These are phyloP conservation scores for Caenorhabditis elegans DNA, from an alignment of 1,140 invertebrate genomes.

Conservation along the genomic window DNA sequence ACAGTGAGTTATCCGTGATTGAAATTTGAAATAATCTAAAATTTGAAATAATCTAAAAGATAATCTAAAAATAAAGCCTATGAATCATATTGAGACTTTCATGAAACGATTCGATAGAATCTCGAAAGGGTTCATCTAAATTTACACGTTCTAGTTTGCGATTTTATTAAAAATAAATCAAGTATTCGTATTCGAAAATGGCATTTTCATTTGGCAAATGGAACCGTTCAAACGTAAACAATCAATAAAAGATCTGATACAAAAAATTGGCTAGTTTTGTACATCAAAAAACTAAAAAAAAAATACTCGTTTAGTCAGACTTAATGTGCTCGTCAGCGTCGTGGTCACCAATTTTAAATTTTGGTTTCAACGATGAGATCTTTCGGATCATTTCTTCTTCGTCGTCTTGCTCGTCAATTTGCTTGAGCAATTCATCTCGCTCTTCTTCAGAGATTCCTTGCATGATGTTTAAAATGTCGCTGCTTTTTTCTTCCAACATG, in stretches of 20 bases:
- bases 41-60: no score
- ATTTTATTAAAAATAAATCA: no score
- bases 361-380: conserved; percentile 33
- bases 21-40: no score
- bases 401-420: conserved; percentile 67
- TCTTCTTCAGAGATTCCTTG: conserved; percentile 37
- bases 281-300: background rate
- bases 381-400: conserved; percentile 69
- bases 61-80: no score
- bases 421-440: conserved; percentile 32
- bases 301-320: background rate
- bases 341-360: background rate
- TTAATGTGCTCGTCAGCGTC: background rate
- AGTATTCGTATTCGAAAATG: no score
- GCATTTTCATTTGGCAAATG: background rate
- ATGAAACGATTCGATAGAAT: no score
- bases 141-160: no score
- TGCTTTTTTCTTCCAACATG: background rate
- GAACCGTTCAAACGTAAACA: background rate
- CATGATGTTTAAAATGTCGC: conserved; percentile 36
- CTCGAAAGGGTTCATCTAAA: no score
- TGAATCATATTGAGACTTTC: no score
- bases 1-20: no score
- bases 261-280: background rate
- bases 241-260: background rate